A percentile compares a stretch with the other conserved stretches of the same genome.
Evolutionary conservation across 1,140 invertebrate genomes (phyloP).

Genomic region (Camponotus pennsylvanicus): DNA sequence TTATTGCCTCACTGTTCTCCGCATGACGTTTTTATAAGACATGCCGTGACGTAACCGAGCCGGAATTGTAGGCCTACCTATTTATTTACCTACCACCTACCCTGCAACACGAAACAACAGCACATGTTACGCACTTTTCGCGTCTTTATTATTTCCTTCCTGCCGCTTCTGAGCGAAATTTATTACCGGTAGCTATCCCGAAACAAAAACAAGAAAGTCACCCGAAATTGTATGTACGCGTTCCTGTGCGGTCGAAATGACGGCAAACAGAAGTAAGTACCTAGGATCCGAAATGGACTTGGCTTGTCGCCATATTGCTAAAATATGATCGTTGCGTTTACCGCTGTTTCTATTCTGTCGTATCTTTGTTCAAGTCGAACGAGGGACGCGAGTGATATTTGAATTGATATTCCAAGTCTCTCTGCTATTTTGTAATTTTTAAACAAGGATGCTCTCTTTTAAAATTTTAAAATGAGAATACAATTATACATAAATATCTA

Average conservation of each 20-base stretch:
- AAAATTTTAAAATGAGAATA: not conserved
- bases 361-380: no score
- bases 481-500: not conserved
- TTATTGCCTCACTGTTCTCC: conserved; percentile 77
- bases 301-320: conserved; percentile 76
- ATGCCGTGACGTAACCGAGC: conserved; percentile 81
- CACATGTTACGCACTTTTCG: conserved; percentile 37
- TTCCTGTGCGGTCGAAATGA: conserved; percentile 70
- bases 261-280: conserved; percentile 75
- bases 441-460: not conserved
- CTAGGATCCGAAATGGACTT: conserved; percentile 76
- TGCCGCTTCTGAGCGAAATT: conserved; percentile 75
- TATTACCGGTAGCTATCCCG: conserved; percentile 77
- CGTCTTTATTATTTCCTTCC: conserved; percentile 57
- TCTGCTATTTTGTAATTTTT: not conserved
- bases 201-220: conserved; percentile 78
- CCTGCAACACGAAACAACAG: conserved; percentile 20
- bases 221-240: conserved; percentile 79
- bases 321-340: conserved; percentile 43
- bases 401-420: conserved; percentile 53
- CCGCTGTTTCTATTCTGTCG: conserved; percentile 22
- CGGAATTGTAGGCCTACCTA: conserved; percentile 72
- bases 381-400: no score
- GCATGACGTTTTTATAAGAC: conserved; percentile 68
- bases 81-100: conserved; percentile 16